Conservation (phyloP, 2,888 invertebrate species). For the Agrochola circellaris region DNA sequence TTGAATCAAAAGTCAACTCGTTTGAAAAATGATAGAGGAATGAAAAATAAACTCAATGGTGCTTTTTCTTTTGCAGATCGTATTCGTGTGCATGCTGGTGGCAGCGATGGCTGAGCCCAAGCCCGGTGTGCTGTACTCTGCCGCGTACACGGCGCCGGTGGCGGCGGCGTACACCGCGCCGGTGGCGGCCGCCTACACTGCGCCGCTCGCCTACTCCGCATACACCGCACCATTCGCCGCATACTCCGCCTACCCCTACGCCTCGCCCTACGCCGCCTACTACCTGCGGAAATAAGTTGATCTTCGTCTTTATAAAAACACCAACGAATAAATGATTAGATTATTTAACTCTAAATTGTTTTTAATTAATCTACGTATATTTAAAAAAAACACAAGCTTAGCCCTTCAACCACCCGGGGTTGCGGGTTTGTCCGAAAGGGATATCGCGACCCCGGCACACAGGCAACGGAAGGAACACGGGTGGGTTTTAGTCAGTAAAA, state of each 20-base stretch:
- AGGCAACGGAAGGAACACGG: no score
- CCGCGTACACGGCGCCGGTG: conserved; percentile 73
- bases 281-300: conserved; percentile 44
- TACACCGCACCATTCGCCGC: conserved; percentile 66
- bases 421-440: no score
- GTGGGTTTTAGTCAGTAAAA: no score
- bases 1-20: background rate
- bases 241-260: conserved; percentile 76
- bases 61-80: conserved; percentile 73
- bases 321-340: conserved; percentile 28
- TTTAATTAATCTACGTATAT: conserved; percentile 10
- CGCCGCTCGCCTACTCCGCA: conserved; percentile 71
- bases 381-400: background rate
- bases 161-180: conserved; percentile 78
- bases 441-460: no score
- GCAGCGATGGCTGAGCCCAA: conserved; percentile 78
- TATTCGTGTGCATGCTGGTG: conserved; percentile 81
- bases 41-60: background rate
- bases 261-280: conserved; percentile 70
- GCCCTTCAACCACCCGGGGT: no score
- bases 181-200: conserved; percentile 73
- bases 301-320: background rate
- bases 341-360: background rate
- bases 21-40: background rate
- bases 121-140: conserved; percentile 79